Percentiles rank a stretch among this genome's conserved stretches.
These are phyloP conservation scores for Nesoenas mayeri DNA, from an alignment of 2,113 vertebrate genomes.

Conservation along the genomic window DNA sequence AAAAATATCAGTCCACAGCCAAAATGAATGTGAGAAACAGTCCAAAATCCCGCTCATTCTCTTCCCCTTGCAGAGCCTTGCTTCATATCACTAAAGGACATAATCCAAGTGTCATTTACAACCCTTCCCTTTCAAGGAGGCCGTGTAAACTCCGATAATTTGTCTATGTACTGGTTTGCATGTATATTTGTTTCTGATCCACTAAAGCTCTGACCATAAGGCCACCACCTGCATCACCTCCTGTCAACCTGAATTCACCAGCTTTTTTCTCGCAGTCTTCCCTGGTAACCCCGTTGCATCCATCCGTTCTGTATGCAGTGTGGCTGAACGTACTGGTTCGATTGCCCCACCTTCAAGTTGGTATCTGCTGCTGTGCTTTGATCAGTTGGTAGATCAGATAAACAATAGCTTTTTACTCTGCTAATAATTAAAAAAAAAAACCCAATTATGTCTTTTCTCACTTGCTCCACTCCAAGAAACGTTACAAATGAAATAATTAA, in stretches of 20 bases:
- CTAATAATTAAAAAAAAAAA: not conserved
- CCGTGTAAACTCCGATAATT: not conserved
- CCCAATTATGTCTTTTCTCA: not conserved
- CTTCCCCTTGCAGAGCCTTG: not conserved
- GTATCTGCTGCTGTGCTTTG: not conserved
- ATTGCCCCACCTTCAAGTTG: not conserved
- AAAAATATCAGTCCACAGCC: not conserved
- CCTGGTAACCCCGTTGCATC: not conserved
- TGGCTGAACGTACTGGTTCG: not conserved
- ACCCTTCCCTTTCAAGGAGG: not conserved
- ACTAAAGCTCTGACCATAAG: not conserved
- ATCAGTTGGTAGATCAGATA: not conserved
- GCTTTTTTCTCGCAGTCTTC: not conserved
- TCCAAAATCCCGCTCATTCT: not conserved
- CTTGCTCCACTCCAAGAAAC: not conserved
- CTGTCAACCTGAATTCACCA: not conserved
- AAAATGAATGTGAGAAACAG: not conserved
- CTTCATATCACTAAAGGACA: not conserved
- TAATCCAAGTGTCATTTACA: not conserved
- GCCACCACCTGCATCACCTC: not conserved
- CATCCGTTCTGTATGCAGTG: not conserved
- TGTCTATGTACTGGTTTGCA: not conserved
- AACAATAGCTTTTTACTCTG: not conserved
- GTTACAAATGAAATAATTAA: not conserved
- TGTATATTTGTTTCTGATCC: not conserved